Evolutionary conservation across 2,797 vertebrate species (phyloP), one percentile per base, ranked within the genome.

Genomic region (Myotis planiceps): DNA sequence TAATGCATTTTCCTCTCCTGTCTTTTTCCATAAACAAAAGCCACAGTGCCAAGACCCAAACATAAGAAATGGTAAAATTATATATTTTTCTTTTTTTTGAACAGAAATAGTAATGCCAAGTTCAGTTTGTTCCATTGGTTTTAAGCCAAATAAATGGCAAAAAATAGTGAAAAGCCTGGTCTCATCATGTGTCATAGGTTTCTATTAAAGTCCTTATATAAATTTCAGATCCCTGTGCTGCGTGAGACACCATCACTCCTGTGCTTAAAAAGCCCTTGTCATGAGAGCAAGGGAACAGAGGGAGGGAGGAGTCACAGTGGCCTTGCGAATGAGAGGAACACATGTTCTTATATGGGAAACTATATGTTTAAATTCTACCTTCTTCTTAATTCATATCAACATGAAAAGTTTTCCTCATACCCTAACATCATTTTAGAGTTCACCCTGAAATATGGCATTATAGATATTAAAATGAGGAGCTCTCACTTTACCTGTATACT

Each of bases 21-120:
- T 92, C 80, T 97, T 97, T 98, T 97, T 97, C 94, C 97, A 92
- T 96, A 97, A 97, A 97, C 97, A 97, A 98, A 96, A 92, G n/a
- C 9, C 13, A 89, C 92, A 89, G 82, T 96, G 95, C 94, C 85
- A 90, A 97, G 95, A 76, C 90, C 34, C 93, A 97, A 96, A 78
- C 85, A 94, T 95, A 94, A 94, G 32, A 96, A 98, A 98, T 18
- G 82, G 68, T 89, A 79, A 95, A 97, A 97, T 92, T 94, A 96
- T 92, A 13, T 93, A 96, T 97, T 95, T 97, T 97, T 96, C 53
- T 96, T 95, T 65, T 96, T 98, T 97, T 90, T 14, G 68, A 94
- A 95, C 80, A 96, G 82, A 97, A 98, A 98, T 75, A 98, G 92
- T 49, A 96, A 95, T 94, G 96, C 92, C 96, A 98, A 98, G 97